phyloP scores from a whole-genome alignment of 1,140 invertebrate genomes.

The Rhizoglyphus robini region DNA sequence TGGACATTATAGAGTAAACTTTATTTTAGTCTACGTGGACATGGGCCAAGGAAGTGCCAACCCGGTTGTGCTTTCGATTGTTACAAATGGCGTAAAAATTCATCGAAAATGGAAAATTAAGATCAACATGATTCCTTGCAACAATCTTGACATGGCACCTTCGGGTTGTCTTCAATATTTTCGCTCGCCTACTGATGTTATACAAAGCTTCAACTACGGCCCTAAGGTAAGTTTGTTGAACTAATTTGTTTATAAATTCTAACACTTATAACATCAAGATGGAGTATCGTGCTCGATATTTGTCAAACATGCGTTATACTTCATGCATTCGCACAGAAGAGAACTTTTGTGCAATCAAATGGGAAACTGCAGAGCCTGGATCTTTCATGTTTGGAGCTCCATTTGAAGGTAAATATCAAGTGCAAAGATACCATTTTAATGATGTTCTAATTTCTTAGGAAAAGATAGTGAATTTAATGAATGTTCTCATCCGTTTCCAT shows the following conservation, averaged over 20 bases:
- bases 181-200: constrained; percentile 41
- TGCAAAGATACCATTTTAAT: neutral
- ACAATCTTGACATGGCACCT: constrained; percentile 47
- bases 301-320: constrained; percentile 75
- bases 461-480: constrained; percentile 18
- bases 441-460: neutral
- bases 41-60: constrained; percentile 45
- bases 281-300: constrained; percentile 45
- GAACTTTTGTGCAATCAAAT: constrained; percentile 64
- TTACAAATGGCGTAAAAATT: constrained; percentile 42
- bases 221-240: neutral
- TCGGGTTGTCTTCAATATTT: constrained; percentile 54
- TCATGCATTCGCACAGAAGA: constrained; percentile 65
- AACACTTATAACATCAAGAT: neutral
- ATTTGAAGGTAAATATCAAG: constrained; percentile 15
- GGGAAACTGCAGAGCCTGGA: constrained; percentile 26
- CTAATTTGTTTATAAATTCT: neutral
- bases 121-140: constrained; percentile 54
- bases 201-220: constrained; percentile 53
- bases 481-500: constrained; percentile 17
- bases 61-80: constrained; percentile 49
- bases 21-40: constrained; percentile 51
- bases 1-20: neutral
- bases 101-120: constrained; percentile 58
- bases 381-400: constrained; percentile 27